phyloP scores from a whole-genome alignment of 2,888 invertebrate genomes.

The Dinocampus coccinellae region DNA sequence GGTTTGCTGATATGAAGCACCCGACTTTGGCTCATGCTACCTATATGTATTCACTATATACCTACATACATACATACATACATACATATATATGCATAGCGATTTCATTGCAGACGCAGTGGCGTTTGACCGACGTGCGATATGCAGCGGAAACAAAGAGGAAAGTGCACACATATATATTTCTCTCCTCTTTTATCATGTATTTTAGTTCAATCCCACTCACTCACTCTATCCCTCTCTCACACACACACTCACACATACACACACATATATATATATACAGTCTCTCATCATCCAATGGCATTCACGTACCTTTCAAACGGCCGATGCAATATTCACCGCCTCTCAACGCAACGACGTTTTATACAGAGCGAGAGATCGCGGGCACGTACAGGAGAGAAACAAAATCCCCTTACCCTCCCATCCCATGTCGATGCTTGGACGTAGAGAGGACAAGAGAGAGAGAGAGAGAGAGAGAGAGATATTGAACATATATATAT shows the following conservation, averaged over 20 bases:
- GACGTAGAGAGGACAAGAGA: constrained; percentile 28
- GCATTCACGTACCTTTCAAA: constrained; percentile 59
- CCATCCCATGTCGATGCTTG: too few species aligned
- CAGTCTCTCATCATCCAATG: constrained; percentile 34
- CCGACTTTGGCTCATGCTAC: constrained; percentile 44
- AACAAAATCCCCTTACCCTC: too few species aligned
- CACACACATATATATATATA: too few species aligned
- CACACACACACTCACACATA: too few species aligned
- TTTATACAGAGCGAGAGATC: constrained; percentile 7
- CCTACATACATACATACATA: constrained; percentile 14
- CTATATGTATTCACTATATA: constrained; percentile 22
- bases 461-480: constrained; percentile 27
- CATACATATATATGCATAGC: constrained; percentile 50
- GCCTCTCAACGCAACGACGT: constrained; percentile 53
- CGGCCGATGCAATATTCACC: constrained; percentile 69
- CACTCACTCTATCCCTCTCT: constrained; percentile 26
- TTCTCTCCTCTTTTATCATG: constrained; percentile 41
- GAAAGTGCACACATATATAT: constrained; percentile 45
- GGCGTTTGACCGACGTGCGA: constrained; percentile 67
- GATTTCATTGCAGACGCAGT: constrained; percentile 62
- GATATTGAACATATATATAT: constrained; percentile 33
- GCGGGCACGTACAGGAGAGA: constrained; percentile 21
- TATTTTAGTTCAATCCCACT: constrained; percentile 35
- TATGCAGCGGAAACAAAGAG: constrained; percentile 55
- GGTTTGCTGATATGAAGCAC: constrained; percentile 29